Evolutionary conservation across 2,113 vertebrate species (phyloP).

Genomic region (Galemys pyrenaicus): DNA sequence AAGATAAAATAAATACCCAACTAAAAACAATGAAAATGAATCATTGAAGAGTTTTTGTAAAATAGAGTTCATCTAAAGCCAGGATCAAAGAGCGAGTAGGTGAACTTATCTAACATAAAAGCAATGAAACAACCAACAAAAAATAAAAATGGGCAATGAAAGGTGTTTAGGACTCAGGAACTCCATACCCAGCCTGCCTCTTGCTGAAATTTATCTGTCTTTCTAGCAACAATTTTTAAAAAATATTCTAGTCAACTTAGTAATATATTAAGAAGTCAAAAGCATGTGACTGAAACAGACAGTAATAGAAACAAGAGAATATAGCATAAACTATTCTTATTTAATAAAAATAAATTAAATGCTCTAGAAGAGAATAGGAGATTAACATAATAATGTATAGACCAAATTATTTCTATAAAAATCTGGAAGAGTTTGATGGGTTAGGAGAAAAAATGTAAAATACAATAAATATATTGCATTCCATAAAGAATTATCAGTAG

Average conservation of each 20-base stretch:
- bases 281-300: not conserved
- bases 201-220: not conserved
- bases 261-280: not conserved
- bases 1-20: not conserved
- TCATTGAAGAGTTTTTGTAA: not conserved
- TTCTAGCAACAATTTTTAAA: not conserved
- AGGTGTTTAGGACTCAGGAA: not conserved
- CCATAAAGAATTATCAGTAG: not conserved
- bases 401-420: not conserved
- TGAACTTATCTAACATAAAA: not conserved
- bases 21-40: not conserved
- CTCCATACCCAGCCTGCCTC: not conserved
- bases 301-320: not conserved
- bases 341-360: constrained; percentile 8
- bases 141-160: not conserved
- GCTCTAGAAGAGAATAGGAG: not conserved
- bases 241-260: not conserved
- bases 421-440: not conserved
- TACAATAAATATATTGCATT: not conserved
- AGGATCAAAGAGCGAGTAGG: not conserved
- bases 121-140: not conserved
- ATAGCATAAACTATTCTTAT: not conserved
- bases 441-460: not conserved
- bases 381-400: not conserved
- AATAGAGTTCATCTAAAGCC: not conserved